Percentiles rank a stretch among this genome's conserved stretches.
phyloP scores from a whole-genome alignment of 2,888 invertebrate species.

The Altica lythri region DNA sequence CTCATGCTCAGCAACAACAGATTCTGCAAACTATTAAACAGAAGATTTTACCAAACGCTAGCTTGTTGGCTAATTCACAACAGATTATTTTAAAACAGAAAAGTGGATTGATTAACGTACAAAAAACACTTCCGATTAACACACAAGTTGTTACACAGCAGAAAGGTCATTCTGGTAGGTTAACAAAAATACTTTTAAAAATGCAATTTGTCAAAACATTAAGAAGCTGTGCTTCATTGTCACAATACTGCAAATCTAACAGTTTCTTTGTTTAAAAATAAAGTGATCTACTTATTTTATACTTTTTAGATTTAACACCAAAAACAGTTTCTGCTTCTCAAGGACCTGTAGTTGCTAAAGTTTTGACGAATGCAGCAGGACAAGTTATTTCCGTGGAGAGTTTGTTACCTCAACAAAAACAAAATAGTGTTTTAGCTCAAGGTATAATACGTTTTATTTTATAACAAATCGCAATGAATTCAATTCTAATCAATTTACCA shows the following conservation, averaged over 20 bases:
- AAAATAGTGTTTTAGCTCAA: slow-evolving; percentile 58
- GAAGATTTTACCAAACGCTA: slow-evolving; percentile 54
- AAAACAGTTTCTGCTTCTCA: slow-evolving; percentile 57
- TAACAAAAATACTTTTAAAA: neutral
- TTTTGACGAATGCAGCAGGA: slow-evolving; percentile 70
- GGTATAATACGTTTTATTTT: slow-evolving; percentile 49
- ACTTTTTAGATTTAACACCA: slow-evolving; percentile 18
- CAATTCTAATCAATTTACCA: too few species aligned
- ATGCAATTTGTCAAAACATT: neutral
- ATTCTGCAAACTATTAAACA: slow-evolving; percentile 57
- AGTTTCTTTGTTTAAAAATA: too few species aligned
- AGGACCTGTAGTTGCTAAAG: slow-evolving; percentile 71
- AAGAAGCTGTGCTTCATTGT: too few species aligned
- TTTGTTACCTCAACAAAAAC: slow-evolving; percentile 62
- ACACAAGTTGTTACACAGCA: slow-evolving; percentile 34
- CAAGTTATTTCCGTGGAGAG: slow-evolving; percentile 66
- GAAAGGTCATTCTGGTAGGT: slow-evolving; percentile 31
- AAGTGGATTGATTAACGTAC: slow-evolving; percentile 40
- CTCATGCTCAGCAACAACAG: slow-evolving; percentile 57
- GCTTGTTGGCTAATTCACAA: slow-evolving; percentile 50
- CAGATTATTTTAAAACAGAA: slow-evolving; percentile 61
- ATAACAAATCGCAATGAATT: too few species aligned
- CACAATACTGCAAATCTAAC: too few species aligned
- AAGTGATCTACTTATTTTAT: neutral
- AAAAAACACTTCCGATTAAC: slow-evolving; percentile 32